Evolutionary conservation across 1,140 invertebrate species (phyloP), one percentile per base, ranked within the genome.

Genomic region (Ceratosolen solmsi): DNA sequence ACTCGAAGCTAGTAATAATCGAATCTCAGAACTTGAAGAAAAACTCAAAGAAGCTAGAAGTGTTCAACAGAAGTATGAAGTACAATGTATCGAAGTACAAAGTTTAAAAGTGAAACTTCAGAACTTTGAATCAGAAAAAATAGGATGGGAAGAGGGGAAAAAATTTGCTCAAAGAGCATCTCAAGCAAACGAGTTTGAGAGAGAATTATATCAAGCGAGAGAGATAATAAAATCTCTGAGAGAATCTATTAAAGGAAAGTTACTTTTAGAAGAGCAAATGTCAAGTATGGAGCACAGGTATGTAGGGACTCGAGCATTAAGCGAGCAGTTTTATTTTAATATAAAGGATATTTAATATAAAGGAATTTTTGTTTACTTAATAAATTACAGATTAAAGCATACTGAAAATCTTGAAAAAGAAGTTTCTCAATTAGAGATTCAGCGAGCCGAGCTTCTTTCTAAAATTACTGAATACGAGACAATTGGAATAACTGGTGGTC

Each of bases 201-300:
- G 87, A 77, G 90, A 91, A 80, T 83, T 92, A 8, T 78, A 79
- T 4, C 2, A 9, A 1, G 88, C 90, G 1, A 90, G 85, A 75
- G 87, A 89, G 60, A 85, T 83, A 0, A 89, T 91, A 41, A 15
- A 5, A 22, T 22, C 85, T 0, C 73, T 91, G 20, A 87, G 87
- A 51, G 90, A 91, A 82, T 87, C 89, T 0, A 86, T 92, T 3
- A 89, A 87, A 79, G 91, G 90, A 8, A 92, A 92, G 83, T 76
- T 92, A 60, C 85, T 92, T 41, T 77, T 92, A 9, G 91, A 92
- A 84, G 91, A 92, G 76, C 89, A 90, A 85, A 89, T 92, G 85
- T 84, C 87, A 25, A 88, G 80, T 58, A 86, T 92, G 46, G 87
- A 86, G 41, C 88, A 90, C 71, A 87, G 87, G 89, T 89, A 80